Percentiles rank a stretch among this genome's conserved stretches.
Evolutionary conservation across 92 coral and sea anemone species (phyloP).

Genomic region (Muricea muricata): DNA sequence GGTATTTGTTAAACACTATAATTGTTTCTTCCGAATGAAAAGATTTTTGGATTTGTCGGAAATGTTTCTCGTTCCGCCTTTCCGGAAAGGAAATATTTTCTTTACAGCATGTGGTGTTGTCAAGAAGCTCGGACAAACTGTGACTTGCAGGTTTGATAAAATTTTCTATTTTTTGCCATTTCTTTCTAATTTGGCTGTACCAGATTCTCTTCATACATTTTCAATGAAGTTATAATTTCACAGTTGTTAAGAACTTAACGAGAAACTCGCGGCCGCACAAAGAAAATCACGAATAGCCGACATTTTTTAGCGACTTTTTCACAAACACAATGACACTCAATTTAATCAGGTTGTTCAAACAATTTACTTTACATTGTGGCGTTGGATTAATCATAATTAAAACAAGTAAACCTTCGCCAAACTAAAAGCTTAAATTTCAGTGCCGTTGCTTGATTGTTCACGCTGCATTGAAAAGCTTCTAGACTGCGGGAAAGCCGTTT

Average conservation of each 20-base stretch:
- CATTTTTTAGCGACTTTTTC: not conserved
- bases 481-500: not conserved
- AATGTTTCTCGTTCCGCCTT: no score
- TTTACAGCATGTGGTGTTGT: no score
- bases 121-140: no score
- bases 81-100: no score
- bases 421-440: not conserved
- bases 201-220: no score
- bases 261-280: not conserved
- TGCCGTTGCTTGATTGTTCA: not conserved
- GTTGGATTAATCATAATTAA: not conserved
- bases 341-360: conserved; percentile 37
- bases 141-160: no score
- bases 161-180: no score
- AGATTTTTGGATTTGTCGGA: no score
- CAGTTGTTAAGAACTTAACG: no score
- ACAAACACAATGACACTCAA: not conserved
- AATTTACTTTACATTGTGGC: conserved; percentile 14
- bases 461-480: not conserved
- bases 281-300: not conserved
- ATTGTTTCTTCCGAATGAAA: no score
- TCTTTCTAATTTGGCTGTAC: no score
- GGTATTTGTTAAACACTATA: no score
- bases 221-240: not conserved
- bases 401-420: not conserved